phyloP scores from a whole-genome alignment of 2,113 vertebrate genomes.

The Corythornis madagascariensis region DNA sequence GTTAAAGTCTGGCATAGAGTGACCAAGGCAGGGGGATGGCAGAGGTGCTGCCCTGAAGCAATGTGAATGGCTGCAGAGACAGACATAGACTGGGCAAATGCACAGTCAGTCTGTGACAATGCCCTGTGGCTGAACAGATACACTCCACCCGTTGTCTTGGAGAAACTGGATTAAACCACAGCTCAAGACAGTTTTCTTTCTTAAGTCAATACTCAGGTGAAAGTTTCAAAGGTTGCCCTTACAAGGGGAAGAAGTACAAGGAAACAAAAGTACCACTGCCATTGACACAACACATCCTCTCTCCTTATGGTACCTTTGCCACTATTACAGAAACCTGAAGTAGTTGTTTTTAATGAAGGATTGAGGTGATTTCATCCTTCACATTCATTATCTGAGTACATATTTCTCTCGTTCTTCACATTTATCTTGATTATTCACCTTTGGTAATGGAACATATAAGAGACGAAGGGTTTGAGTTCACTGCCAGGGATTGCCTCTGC shows the following conservation, averaged over 20 bases:
- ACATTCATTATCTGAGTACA: conserved; percentile 29
- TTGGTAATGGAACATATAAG: conserved; percentile 55
- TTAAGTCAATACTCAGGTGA: neutral
- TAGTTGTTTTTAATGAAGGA: conserved; percentile 41
- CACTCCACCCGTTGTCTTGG: neutral
- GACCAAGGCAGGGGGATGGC: neutral
- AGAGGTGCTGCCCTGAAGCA: neutral
- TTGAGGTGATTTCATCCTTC: conserved; percentile 40
- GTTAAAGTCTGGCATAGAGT: neutral
- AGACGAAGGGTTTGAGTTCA: conserved; percentile 16
- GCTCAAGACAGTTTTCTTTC: neutral
- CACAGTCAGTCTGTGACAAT: neutral
- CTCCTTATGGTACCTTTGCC: neutral
- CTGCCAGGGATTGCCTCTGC: neutral
- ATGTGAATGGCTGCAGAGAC: neutral
- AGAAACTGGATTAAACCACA: neutral
- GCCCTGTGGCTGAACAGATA: neutral
- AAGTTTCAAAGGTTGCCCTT: neutral
- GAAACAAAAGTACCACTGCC: neutral
- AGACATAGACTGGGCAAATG: neutral
- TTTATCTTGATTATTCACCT: conserved; percentile 53
- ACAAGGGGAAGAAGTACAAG: neutral
- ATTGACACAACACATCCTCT: neutral
- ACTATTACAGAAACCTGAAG: neutral
- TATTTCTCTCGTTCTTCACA: conserved; percentile 32